Percentiles rank a stretch among this genome's conserved stretches.
Conservation (phyloP, 2,888 invertebrate species). For the Stomorhina lunata region DNA sequence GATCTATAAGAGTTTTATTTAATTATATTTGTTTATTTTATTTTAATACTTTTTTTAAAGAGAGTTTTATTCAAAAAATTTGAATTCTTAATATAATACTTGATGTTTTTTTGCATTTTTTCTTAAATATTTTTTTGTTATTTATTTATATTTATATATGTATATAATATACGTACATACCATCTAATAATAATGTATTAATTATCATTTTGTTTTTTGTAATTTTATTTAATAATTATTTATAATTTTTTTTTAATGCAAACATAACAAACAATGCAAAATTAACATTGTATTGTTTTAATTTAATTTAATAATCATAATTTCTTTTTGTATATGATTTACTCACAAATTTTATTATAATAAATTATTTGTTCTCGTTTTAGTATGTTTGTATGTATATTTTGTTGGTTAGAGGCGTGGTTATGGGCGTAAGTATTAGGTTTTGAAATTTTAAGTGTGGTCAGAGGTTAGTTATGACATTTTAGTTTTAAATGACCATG, state of each 20-base stretch:
- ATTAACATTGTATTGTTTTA: slow-evolving; percentile 39
- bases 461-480: neutral
- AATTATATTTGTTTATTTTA: slow-evolving; percentile 27
- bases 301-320: slow-evolving; percentile 1
- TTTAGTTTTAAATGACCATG: neutral
- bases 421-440: neutral
- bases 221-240: slow-evolving; percentile 23
- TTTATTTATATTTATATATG: slow-evolving; percentile 32
- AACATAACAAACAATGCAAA: slow-evolving; percentile 63
- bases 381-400: slow-evolving; percentile 3
- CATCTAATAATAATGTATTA: slow-evolving; percentile 56
- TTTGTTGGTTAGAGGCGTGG: neutral
- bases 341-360: slow-evolving; percentile 5
- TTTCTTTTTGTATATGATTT: neutral
- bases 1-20: slow-evolving; percentile 50
- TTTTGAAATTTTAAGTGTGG: no score
- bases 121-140: slow-evolving; percentile 36
- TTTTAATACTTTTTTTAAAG: slow-evolving; percentile 44
- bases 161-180: slow-evolving; percentile 63
- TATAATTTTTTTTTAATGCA: slow-evolving; percentile 43
- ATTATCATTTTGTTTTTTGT: slow-evolving; percentile 20
- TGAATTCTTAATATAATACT: slow-evolving; percentile 56
- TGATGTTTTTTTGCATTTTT: slow-evolving; percentile 22
- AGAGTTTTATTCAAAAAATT: slow-evolving; percentile 62
- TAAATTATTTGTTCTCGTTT: neutral